phyloP scores from a whole-genome alignment of 2,113 vertebrate species.

The Phaethornis superciliosus region DNA sequence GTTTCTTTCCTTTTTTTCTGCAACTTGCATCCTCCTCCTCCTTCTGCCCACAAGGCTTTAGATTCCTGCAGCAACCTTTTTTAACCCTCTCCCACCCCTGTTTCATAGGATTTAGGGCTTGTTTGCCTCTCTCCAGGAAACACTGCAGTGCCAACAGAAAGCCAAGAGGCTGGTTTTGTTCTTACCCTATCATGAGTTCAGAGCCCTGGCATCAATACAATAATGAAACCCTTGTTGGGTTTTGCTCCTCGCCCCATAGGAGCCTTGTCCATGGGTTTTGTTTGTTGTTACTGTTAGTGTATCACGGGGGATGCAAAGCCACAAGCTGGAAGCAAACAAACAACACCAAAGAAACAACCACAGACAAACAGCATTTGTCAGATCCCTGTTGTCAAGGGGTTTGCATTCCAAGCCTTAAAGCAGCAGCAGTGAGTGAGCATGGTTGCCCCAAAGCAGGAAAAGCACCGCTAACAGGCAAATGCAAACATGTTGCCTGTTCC shows the following conservation, averaged over 20 bases:
- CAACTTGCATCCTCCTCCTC: neutral
- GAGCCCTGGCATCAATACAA: neutral
- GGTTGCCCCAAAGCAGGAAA: neutral
- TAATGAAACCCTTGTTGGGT: slow-evolving; percentile 53
- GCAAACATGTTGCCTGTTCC: neutral
- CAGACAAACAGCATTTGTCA: slow-evolving; percentile 48
- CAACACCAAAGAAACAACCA: slow-evolving; percentile 1
- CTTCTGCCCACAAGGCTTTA: neutral
- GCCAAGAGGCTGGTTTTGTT: slow-evolving; percentile 11
- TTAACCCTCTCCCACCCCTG: neutral
- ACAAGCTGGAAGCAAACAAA: slow-evolving; percentile 57
- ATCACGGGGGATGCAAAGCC: neutral
- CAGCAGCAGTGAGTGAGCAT: neutral
- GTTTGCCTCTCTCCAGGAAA: neutral
- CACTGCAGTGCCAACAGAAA: neutral
- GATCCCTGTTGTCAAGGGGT: neutral
- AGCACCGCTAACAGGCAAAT: neutral
- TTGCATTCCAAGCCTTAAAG: slow-evolving; percentile 30
- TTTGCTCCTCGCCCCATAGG: neutral
- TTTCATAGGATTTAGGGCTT: neutral
- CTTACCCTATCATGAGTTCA: neutral
- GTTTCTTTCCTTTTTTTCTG: neutral
- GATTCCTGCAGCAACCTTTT: neutral
- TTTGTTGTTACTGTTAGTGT: slow-evolving; percentile 37
- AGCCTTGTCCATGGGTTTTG: slow-evolving; percentile 41